phyloP scores from a whole-genome alignment of 2,113 vertebrate genomes.

The Dendropsophus ebraccatus region DNA sequence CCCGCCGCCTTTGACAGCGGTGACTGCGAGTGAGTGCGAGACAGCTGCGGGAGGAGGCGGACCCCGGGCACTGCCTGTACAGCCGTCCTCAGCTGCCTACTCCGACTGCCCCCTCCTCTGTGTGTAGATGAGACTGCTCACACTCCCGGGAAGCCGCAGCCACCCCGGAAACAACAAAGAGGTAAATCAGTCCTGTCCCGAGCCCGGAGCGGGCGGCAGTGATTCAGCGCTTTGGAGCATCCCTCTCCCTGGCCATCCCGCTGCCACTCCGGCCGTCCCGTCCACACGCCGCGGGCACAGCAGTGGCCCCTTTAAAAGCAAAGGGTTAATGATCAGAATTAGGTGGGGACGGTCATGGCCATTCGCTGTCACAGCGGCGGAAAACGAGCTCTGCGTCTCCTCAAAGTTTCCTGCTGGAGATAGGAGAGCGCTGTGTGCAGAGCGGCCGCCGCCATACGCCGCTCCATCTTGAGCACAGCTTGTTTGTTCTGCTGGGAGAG shows the following conservation, averaged over 20 bases:
- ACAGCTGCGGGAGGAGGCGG: slow-evolving; percentile 53
- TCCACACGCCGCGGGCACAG: neutral
- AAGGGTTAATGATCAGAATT: neutral
- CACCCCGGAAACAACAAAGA: slow-evolving; percentile 45
- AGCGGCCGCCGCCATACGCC: neutral
- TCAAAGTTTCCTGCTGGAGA: neutral
- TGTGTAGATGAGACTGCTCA: slow-evolving; percentile 13
- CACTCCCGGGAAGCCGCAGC: neutral
- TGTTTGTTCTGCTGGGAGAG: neutral
- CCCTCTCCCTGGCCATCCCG: no score
- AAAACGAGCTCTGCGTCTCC: neutral
- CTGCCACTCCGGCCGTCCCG: neutral
- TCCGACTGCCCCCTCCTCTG: neutral
- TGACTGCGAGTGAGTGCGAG: neutral
- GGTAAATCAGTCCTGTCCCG: slow-evolving; percentile 18
- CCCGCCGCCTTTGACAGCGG: slow-evolving; percentile 32
- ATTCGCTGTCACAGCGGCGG: neutral
- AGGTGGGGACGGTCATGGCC: neutral
- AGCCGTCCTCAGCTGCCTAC: neutral
- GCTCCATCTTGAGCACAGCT: slow-evolving; percentile 8
- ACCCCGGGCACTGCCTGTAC: neutral
- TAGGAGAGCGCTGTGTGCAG: neutral
- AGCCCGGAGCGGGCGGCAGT: neutral
- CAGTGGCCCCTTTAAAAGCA: neutral
- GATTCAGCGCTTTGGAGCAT: slow-evolving; percentile 30